Evolutionary conservation across 2,113 vertebrate species (phyloP), one percentile per base, ranked within the genome.

Genomic region (Lipophrys pholis): DNA sequence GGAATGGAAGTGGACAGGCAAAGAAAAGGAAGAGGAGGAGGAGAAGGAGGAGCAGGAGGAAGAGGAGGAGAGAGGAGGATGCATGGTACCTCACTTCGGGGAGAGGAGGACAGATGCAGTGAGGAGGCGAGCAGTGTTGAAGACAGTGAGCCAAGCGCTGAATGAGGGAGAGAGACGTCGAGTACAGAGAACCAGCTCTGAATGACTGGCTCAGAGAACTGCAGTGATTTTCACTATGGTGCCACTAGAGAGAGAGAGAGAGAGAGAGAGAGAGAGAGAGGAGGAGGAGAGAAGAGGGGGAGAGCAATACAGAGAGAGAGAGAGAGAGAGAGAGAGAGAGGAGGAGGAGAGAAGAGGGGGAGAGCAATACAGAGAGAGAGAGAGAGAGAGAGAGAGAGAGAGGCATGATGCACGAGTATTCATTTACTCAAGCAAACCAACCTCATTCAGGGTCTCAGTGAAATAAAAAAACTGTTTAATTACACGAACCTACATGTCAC

Each of bases 1-100:
- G 65, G 46, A 79, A 80, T 50, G 57, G 72, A n/a, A 54, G 68
- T 12, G 61, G 80, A 80, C 46, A 66, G 70, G 76, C 55, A 21
- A 65, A 75, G 70, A 73, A 16, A 59, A 76, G 72, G 60, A 78
- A 67, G 74, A 79, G 16, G 69, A 69, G 63, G 59, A 78, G 69
- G 41, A 41, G 40, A 70, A 80, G 64, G 55, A 67, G 46, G 73
- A n/a, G n/a, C n/a, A 79, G 16, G 69, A 69, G 63, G 59, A 78
- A 66, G 41, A 78, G 17, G 69, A 69, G 51, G 67, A 63, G 68
- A 75, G 16, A 64, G 79, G 80, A 83, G 81, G 76, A 90, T 76
- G 83, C 91, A 90, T 89, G 78, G 87, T 86, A 69, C 78, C 87
- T 90, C 84, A 79, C 76, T 84, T 82, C 76, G 82, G 69, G 73